Conservation (phyloP, 1,140 invertebrate species). For the Papilio dardanus region DNA sequence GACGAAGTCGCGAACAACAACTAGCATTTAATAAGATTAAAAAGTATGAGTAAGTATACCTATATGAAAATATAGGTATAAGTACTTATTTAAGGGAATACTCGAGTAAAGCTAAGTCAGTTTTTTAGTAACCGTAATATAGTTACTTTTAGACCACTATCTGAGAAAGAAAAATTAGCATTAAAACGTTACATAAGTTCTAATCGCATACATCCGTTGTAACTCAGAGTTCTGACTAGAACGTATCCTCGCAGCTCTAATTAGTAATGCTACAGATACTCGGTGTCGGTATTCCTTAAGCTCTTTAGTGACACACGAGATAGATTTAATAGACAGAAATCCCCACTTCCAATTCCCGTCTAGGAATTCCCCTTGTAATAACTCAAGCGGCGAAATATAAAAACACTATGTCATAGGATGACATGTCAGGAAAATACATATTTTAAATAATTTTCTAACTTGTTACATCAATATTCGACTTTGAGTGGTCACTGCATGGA, state of each 20-base stretch:
- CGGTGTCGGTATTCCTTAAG: background rate
- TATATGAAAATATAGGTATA: too few species aligned
- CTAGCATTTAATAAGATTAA: too few species aligned
- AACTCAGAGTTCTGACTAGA: background rate
- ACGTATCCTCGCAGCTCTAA: background rate
- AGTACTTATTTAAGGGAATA: too few species aligned
- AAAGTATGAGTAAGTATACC: too few species aligned
- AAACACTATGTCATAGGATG: background rate
- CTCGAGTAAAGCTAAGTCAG: too few species aligned
- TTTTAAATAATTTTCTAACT: too few species aligned
- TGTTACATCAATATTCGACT: background rate
- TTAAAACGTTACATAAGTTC: too few species aligned
- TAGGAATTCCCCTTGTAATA: background rate
- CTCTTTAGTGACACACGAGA: background rate
- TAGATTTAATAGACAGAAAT: background rate
- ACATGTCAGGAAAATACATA: background rate
- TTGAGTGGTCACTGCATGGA: background rate
- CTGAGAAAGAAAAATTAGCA: background rate
- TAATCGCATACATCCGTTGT: background rate
- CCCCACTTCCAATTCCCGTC: too few species aligned
- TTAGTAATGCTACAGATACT: background rate
- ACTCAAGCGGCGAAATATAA: background rate
- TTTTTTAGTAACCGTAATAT: too few species aligned
- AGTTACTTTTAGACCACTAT: too few species aligned
- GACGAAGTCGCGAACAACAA: too few species aligned